phyloP scores from a whole-genome alignment of 2,888 invertebrate genomes.

The Mesorhabditis belari region DNA sequence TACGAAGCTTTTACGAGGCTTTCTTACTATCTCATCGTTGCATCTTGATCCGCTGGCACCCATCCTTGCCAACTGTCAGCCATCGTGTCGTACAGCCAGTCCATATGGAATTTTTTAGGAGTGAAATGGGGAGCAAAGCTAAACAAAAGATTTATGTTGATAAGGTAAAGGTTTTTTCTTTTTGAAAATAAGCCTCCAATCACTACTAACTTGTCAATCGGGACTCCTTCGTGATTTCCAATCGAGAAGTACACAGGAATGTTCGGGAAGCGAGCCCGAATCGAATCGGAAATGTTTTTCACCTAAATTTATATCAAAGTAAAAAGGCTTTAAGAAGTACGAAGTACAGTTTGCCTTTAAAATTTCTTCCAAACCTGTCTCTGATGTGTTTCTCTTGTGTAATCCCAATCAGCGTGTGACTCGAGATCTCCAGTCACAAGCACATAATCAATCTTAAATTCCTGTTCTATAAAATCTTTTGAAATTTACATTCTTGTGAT shows the following conservation, averaged over 20 bases:
- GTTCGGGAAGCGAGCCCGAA: conserved; percentile 1
- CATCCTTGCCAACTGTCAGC: conserved; percentile 74
- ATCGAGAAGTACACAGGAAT: neutral
- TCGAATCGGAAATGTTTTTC: conserved; percentile 7
- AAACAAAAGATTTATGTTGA: neutral
- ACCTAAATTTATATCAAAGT: neutral
- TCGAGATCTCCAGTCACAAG: conserved; percentile 11
- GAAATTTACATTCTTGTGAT: neutral
- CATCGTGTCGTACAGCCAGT: conserved; percentile 74
- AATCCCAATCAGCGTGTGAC: conserved; percentile 8
- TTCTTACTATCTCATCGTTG: conserved; percentile 21
- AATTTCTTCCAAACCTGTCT: neutral
- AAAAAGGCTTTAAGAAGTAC: too few species aligned
- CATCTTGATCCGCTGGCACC: conserved; percentile 56
- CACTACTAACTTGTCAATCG: neutral
- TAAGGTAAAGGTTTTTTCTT: too few species aligned
- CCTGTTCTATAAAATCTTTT: neutral
- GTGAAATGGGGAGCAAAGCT: conserved; percentile 56
- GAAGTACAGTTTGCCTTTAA: neutral
- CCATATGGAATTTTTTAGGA: conserved; percentile 56
- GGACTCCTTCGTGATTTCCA: neutral
- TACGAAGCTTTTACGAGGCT: neutral
- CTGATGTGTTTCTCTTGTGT: neutral
- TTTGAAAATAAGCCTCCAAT: too few species aligned
- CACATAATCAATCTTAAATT: conserved; percentile 13